Percentiles rank a stretch among this genome's conserved stretches.
phyloP scores from a whole-genome alignment of 2,797 vertebrate genomes.

The Amniataba percoides region DNA sequence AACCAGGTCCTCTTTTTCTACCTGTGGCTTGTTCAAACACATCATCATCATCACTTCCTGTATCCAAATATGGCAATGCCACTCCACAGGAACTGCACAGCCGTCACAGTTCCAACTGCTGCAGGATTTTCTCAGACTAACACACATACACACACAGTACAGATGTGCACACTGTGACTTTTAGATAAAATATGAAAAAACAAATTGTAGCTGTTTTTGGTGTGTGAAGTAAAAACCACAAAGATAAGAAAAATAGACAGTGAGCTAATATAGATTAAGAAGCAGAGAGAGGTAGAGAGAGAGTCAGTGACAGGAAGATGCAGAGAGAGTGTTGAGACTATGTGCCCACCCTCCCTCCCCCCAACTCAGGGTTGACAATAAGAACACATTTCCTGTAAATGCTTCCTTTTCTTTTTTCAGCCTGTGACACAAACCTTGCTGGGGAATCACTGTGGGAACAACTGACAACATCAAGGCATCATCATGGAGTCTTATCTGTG shows the following conservation, averaged over 20 bases:
- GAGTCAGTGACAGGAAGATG: neutral
- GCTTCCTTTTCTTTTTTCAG: neutral
- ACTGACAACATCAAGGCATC: neutral
- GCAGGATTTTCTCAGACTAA: constrained; percentile 27
- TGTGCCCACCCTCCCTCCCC: constrained; percentile 14
- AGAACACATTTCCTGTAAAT: constrained; percentile 63
- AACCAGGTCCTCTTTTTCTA: constrained; percentile 47
- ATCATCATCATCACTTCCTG: constrained; percentile 46
- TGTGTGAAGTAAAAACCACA: neutral
- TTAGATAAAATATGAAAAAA: constrained; percentile 3
- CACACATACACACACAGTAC: neutral
- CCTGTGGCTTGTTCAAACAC: constrained; percentile 14
- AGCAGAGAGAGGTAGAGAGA: neutral
- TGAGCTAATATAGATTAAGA: neutral
- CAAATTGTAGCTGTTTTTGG: neutral
- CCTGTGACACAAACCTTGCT: neutral
- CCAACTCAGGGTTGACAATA: neutral
- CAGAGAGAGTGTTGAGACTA: constrained; percentile 4
- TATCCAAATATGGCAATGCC: constrained; percentile 56
- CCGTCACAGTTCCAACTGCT: constrained; percentile 13
- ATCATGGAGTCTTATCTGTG: neutral
- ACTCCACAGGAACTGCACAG: constrained; percentile 35
- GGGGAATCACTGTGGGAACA: neutral
- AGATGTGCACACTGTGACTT: neutral
- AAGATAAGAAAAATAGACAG: neutral